These are phyloP conservation scores for Aphodius sticticus DNA, from an alignment of 2,888 invertebrate species.

Conservation along the genomic window DNA sequence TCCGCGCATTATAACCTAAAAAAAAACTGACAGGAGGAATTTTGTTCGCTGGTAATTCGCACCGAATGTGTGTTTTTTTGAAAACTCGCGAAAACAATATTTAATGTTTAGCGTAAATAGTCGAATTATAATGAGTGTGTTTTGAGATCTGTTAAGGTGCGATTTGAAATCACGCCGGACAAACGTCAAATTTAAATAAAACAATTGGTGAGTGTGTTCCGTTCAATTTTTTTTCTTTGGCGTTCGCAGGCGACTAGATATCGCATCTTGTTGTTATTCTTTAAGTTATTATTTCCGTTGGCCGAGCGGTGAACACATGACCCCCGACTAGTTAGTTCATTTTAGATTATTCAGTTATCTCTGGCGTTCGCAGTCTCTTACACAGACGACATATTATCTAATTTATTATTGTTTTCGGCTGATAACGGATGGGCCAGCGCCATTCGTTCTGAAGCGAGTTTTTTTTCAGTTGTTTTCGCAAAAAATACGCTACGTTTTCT, in stretches of 20 bases:
- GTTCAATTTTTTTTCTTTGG: slow-evolving; percentile 11
- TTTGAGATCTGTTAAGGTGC: neutral
- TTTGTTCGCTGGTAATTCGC: neutral
- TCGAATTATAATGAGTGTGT: neutral
- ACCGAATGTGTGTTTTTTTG: neutral
- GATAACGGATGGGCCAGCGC: neutral
- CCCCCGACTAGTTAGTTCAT: slow-evolving; percentile 22
- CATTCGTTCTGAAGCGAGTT: neutral
- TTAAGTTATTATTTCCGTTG: slow-evolving; percentile 29
- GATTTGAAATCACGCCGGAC: neutral
- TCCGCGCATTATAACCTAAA: neutral
- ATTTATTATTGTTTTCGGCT: slow-evolving; percentile 29
- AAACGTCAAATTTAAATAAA: slow-evolving; percentile 17
- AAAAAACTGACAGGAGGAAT: neutral
- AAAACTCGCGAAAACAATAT: neutral
- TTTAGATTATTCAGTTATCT: slow-evolving; percentile 26
- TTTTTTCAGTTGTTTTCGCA: slow-evolving; percentile 6
- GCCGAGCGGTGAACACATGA: slow-evolving; percentile 14
- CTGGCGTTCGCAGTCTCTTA: neutral
- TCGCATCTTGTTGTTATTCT: slow-evolving; percentile 24
- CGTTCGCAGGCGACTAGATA: neutral
- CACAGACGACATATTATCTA: slow-evolving; percentile 25
- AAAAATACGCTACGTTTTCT: neutral
- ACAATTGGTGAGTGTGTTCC: slow-evolving; percentile 19
- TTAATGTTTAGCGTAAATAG: neutral